Base-by-base conservation (phyloP, 1,140 invertebrate species). In the Zaprionus taronus region DNA sequence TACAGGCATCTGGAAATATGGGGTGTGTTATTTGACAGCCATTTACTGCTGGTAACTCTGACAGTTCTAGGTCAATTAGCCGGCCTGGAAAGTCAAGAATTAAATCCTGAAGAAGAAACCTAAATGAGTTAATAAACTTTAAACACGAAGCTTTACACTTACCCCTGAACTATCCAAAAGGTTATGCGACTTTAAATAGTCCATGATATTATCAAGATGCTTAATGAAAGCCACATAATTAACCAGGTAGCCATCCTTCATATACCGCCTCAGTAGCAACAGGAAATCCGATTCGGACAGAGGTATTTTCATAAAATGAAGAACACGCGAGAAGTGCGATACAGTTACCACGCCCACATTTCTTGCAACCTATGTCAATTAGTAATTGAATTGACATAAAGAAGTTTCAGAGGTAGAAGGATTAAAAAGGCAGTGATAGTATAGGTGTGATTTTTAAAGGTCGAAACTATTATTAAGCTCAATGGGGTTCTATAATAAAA, bases 221-320 rank as follows among this genome's bases (percentile, higher is more conserved):
- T 95, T 94, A 0, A 96, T 83, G 79, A 96, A 96, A 20, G 95
- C 95, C 14, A 96, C 94, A 81, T 96, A 96, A 91, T 96, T 96
- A 0, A 96, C 84, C 7, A 95, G 95, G 87, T 96, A 96, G 3
- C 94, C 94, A 90, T 96, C 94, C 77, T 95, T 96, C 64, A 95
- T 93, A 81, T 95, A 96, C 77, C 95, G 94, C 47, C 96, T 95
- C 15, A 96, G 93, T 0, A 96, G 92, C 5, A 96, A 89, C 75
- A 95, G 93, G 81, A 96, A 96, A 90, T 96, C 96, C 12, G 95
- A 94, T 2, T 95, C 92, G 0, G 94, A 95, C 5, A 96, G 86
- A 3, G 95, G 91, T 44, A 96, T 94, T 24, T 94, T 94, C 71
- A 96, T 92, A 83, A 95, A 96, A 80, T 95, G 94, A n/a, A 96